Base-by-base conservation (phyloP, 2,113 vertebrate genomes). In the Piprites chloris region DNA sequence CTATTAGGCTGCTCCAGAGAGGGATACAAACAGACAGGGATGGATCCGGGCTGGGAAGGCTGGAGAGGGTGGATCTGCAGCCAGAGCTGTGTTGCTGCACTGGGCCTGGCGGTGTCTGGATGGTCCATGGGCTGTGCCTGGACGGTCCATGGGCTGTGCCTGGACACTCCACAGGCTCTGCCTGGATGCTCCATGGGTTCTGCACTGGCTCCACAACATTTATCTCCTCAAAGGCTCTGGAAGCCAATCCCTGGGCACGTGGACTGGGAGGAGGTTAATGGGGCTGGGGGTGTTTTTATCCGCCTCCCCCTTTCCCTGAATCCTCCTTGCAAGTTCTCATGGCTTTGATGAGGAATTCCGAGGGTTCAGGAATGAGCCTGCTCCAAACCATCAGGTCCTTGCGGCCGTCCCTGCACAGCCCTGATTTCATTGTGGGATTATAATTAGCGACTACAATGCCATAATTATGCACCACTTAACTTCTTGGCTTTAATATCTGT, bases 1-100 rank as follows among this genome's bases (percentile, higher is more conserved):
- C 97, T 98, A 98, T 98, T 97, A 98, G 98, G 97, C 87, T 78
- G 97, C 97, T 97, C 93, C 83, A 44, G 94, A 92, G 95, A 92
- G 66, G 87, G 93, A 62, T 5, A 85, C 96, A 85, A 93, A 65
- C 94, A 72, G 93, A 92, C 52, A 91, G 97, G 95, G 95, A 95
- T 55, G 97, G 98, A 95, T 89, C 76, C 42, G 6, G 42, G 62
- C 17, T 66, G 63, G 52, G 27, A 22, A 32, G 11, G 3, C 37
- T 44, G 84, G 37, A 15, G 84, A 87, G 75, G 59, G 71, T 62
- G 67, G 95, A 35, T 93, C 76, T 9, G 67, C 85, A 42, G 30
- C 84, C 32, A 10, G 94, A 93, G 47, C 42, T 46, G 47, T 46
- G 63, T 15, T 17, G 78, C 79, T 49, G 71, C 27, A 44, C 95